Conservation (phyloP, 2,888 invertebrate species). For the Eristalis pertinax region DNA sequence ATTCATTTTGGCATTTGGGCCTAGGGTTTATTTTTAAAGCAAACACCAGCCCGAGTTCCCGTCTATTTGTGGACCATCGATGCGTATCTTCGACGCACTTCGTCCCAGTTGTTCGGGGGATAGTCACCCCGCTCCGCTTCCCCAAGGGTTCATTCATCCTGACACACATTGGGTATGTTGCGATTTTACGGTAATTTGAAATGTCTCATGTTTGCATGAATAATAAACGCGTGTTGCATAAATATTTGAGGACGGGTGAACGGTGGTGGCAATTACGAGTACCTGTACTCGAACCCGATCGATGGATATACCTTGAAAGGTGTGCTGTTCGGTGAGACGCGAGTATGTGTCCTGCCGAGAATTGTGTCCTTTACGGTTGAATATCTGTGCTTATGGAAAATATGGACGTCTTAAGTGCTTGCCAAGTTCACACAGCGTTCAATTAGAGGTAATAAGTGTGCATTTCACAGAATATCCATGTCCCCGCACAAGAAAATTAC, state of each 20-base stretch:
- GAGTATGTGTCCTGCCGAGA: not conserved
- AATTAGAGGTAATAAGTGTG: conserved; percentile 1
- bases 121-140: not conserved
- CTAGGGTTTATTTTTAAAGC: conserved; percentile 52
- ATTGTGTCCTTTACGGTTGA: conserved; percentile 1
- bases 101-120: not conserved
- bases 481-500: not conserved
- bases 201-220: conserved; percentile 31
- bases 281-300: conserved; percentile 6
- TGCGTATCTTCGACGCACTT: conserved; percentile 45
- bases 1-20: conserved; percentile 5
- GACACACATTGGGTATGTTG: conserved; percentile 4
- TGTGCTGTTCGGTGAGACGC: not conserved
- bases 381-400: not conserved
- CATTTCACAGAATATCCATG: not conserved
- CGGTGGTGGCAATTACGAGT: conserved; percentile 8
- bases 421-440: conserved; percentile 3
- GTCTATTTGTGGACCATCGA: conserved; percentile 53
- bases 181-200: conserved; percentile 27
- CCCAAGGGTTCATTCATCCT: conserved; percentile 35
- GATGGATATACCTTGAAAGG: conserved; percentile 20
- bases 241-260: conserved; percentile 30
- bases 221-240: conserved; percentile 12
- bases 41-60: conserved; percentile 15
- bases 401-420: not conserved